These are phyloP conservation scores for Steinernema feltiae DNA, from an alignment of 1,140 invertebrate genomes.

Conservation along the genomic window DNA sequence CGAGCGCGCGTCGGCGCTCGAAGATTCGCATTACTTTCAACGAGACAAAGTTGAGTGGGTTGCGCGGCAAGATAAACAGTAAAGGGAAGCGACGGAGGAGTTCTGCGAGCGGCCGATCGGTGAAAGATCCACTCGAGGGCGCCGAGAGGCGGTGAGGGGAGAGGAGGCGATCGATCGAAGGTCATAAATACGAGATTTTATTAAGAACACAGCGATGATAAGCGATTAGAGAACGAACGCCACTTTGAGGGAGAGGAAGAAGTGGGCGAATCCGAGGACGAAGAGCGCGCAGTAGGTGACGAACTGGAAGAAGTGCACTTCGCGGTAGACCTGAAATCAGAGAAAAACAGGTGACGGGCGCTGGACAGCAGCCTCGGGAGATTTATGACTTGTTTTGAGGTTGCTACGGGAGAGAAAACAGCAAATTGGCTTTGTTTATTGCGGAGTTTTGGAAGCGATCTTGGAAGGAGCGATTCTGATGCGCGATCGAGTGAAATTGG, in stretches of 20 bases:
- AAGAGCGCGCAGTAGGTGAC: not conserved
- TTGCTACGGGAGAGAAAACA: not conserved
- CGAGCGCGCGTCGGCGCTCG: not conserved
- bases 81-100: not conserved
- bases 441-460: not conserved
- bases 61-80: conserved; percentile 9
- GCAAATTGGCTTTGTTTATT: not conserved
- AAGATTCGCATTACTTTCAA: not conserved
- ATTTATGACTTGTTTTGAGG: not conserved
- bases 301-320: conserved; percentile 11
- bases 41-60: not conserved
- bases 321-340: not conserved
- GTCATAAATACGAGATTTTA: not conserved
- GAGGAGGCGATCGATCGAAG: not conserved
- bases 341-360: not conserved
- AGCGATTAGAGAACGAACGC: not conserved
- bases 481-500: too few species aligned
- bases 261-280: not conserved
- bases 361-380: not conserved
- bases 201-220: not conserved
- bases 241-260: not conserved
- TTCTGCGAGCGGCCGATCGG: not conserved
- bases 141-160: too few species aligned
- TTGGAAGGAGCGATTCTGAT: too few species aligned
- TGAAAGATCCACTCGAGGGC: conserved; percentile 6